Conservation (phyloP, 2,888 invertebrate species). For the Nymphalis urticae region DNA sequence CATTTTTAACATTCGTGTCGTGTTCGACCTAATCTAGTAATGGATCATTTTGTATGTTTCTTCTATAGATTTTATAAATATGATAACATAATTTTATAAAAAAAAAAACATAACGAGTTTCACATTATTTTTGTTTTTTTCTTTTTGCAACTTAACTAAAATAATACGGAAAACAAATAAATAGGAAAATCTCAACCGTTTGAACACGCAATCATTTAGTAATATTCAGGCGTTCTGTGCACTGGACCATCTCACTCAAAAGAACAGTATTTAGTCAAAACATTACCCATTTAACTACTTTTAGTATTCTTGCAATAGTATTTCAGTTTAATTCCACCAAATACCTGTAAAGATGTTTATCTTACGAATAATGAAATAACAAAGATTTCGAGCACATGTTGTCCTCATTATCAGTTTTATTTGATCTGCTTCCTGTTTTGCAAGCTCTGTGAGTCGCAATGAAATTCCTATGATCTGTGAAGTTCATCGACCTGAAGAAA, state of each 20-base stretch:
- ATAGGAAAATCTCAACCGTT: too few relatives aligned
- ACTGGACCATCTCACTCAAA: too few relatives aligned
- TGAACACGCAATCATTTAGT: too few relatives aligned
- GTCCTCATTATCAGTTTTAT: slow-evolving; percentile 16
- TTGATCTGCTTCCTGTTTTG: slow-evolving; percentile 17
- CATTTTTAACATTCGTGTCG: not conserved
- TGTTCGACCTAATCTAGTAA: not conserved
- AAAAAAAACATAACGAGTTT: too few relatives aligned
- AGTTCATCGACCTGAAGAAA: slow-evolving; percentile 11
- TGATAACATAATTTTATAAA: too few relatives aligned
- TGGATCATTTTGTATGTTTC: not conserved
- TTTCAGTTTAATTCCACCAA: not conserved
- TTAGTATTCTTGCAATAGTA: not conserved
- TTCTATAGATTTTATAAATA: too few relatives aligned
- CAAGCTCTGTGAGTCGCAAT: slow-evolving; percentile 18
- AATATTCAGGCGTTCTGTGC: too few relatives aligned
- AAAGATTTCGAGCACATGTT: slow-evolving; percentile 18
- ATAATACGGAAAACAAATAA: too few relatives aligned
- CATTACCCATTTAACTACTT: too few relatives aligned
- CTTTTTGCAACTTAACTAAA: too few relatives aligned
- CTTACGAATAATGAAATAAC: slow-evolving; percentile 9
- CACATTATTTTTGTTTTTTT: too few relatives aligned
- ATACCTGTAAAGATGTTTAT: not conserved
- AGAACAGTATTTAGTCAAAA: too few relatives aligned
- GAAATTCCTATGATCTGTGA: slow-evolving; percentile 9